phyloP scores from a whole-genome alignment of 1,140 invertebrate genomes.

The Coelopa frigida region DNA sequence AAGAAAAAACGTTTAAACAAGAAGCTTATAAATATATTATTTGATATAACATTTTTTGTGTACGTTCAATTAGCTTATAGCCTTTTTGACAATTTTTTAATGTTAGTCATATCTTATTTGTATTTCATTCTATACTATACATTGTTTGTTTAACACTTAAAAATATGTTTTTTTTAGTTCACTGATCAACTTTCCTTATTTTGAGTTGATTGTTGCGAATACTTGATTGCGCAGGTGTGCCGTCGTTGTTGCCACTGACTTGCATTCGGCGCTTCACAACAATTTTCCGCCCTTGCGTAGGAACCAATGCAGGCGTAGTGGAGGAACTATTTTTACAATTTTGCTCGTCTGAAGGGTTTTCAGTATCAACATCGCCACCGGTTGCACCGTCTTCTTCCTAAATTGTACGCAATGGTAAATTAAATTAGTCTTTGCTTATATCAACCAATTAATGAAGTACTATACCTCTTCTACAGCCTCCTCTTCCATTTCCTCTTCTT shows the following conservation, averaged over 20 bases:
- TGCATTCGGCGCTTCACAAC: constrained; percentile 31
- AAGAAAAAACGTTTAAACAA: too few relatives aligned
- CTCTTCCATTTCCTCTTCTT: constrained; percentile 37
- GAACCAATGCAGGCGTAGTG: constrained; percentile 16
- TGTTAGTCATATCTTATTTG: too few relatives aligned
- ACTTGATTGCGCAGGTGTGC: too few relatives aligned
- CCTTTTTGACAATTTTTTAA: too few relatives aligned
- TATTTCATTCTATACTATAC: too few relatives aligned
- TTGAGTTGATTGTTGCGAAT: too few relatives aligned
- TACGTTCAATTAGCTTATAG: too few relatives aligned
- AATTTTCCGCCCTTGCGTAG: constrained; percentile 23
- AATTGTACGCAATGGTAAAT: constrained; percentile 6
- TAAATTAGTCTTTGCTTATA: not conserved
- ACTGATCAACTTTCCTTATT: too few relatives aligned
- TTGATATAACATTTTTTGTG: too few relatives aligned
- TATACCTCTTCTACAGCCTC: constrained; percentile 10
- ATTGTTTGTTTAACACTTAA: too few relatives aligned
- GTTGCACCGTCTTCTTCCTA: constrained; percentile 24
- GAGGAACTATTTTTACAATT: not conserved
- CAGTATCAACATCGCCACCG: constrained; percentile 33
- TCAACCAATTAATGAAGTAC: constrained; percentile 5
- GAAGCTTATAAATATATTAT: too few relatives aligned
- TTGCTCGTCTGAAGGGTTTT: constrained; percentile 23
- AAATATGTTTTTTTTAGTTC: too few relatives aligned
- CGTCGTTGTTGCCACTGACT: constrained; percentile 2